Base-by-base conservation (phyloP, 2,797 vertebrate genomes). In the Aldrovandia affinis region DNA sequence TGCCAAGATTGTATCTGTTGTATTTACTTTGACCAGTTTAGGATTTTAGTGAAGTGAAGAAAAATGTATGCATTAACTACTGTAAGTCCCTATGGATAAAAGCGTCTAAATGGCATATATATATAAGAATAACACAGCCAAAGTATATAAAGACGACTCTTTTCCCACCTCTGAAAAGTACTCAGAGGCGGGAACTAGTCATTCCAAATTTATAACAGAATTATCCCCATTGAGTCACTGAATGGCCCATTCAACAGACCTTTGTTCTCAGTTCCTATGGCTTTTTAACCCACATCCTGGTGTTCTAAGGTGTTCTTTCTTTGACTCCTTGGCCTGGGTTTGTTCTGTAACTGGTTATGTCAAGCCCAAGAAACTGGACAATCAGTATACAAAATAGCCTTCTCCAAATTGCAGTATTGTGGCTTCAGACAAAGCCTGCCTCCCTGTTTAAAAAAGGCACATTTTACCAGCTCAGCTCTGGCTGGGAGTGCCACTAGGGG, bases 221-320 rank as follows among this genome's bases (percentile, higher is more conserved):
- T 55, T 85, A 57, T 89, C 89, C 91, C 91, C 86, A 86, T 63
- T 57, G 85, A 85, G 86, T 73, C 82, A 79, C 87, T 94, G 90
- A 95, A 93, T 89, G 87, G 80, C 86, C 83, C 85, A 81, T 78
- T 85, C 88, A 86, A 90, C 83, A 79, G 44, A 90, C 91, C 89
- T 92, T 94, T 94, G 92, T 94, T 91, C 88, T 83, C 87, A 30
- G 82, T 90, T 90, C 92, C 89, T 88, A 87, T 89, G 90, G 85
- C 86, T 93, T 89, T 85, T 87, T 90, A 91, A 81, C 86, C 80
- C 87, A 86, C 90, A 93, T 93, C 90, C 91, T 89, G 85, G 85
- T 87, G 88, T 87, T 93, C 91, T 92, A 83, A 85, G 55, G 61
- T 77, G 44, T 44, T 28, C n/a, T 82, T 36, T 55, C 4, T 75